Evolutionary conservation across 2,797 vertebrate species (phyloP).

Genomic region (Catostomus latipinnis): DNA sequence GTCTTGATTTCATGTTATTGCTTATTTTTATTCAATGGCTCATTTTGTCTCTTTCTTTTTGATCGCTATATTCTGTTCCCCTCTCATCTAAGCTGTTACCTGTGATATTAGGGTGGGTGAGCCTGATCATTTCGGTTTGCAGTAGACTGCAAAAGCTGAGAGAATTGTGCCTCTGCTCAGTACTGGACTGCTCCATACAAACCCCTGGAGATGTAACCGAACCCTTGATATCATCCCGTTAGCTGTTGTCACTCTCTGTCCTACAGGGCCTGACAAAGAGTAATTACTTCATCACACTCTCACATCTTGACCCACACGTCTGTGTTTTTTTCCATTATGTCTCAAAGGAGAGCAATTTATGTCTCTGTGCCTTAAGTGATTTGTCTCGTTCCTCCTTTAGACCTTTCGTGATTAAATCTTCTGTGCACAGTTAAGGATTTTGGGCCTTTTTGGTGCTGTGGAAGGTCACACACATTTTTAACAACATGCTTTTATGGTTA

Average conservation of each 20-base stretch:
- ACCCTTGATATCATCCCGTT: conserved; percentile 29
- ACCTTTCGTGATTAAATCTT: not conserved
- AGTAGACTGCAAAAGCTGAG: not conserved
- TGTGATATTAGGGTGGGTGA: not conserved
- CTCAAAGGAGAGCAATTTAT: conserved; percentile 16
- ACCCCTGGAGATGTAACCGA: conserved; percentile 36
- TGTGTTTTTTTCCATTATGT: conserved; percentile 14
- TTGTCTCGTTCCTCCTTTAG: conserved; percentile 10
- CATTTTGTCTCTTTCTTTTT: conserved; percentile 10
- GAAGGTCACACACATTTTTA: not conserved
- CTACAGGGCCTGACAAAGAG: conserved; percentile 9
- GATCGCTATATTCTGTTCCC: not conserved
- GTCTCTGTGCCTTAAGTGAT: conserved; percentile 14
- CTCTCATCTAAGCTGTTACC: not conserved
- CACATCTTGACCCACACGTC: conserved; percentile 33
- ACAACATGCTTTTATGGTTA: not conserved
- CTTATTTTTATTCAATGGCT: not conserved
- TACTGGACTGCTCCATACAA: not conserved
- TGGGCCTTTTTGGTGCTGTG: not conserved
- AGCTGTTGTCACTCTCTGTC: conserved; percentile 20
- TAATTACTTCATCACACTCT: conserved; percentile 46
- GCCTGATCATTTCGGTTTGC: not conserved
- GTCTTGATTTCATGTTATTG: no score
- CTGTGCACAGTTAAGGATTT: not conserved
- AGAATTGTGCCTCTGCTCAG: not conserved